These are phyloP conservation scores for Artibeus lituratus DNA, from an alignment of 2,797 vertebrate species.

Conservation along the genomic window DNA sequence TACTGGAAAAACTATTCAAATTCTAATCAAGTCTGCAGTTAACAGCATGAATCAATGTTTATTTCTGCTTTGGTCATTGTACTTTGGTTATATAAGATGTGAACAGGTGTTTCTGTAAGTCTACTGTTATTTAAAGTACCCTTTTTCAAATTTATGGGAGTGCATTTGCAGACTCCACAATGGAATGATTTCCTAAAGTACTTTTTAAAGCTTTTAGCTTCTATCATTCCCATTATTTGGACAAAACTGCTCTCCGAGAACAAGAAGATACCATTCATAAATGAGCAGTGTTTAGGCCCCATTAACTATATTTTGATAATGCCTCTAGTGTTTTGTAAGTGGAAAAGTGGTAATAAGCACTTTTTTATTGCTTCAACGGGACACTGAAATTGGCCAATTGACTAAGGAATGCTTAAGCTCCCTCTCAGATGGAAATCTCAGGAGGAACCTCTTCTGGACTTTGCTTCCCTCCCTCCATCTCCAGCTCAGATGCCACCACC, in stretches of 20 bases:
- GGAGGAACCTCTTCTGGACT: background rate
- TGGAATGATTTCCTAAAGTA: background rate
- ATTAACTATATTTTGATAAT: background rate
- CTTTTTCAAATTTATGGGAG: background rate
- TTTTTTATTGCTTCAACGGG: background rate
- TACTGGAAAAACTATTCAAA: background rate
- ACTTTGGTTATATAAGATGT: background rate
- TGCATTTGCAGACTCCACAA: background rate
- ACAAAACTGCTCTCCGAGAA: background rate
- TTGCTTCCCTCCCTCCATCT: background rate
- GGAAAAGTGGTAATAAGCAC: background rate
- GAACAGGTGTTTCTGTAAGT: background rate
- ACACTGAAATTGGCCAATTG: background rate
- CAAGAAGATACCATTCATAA: background rate
- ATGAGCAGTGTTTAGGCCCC: background rate
- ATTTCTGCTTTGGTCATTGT: background rate
- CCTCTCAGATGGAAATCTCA: background rate
- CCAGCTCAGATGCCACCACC: background rate
- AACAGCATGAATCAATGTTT: background rate
- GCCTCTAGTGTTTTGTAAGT: background rate
- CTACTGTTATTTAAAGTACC: background rate
- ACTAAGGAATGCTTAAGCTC: background rate
- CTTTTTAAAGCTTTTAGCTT: background rate
- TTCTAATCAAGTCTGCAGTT: background rate
- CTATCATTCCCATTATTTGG: background rate